A percentile compares a stretch with the other conserved stretches of the same genome.
Conservation (phyloP, 2,888 invertebrate species). For the Gandaritis pyraliata region DNA sequence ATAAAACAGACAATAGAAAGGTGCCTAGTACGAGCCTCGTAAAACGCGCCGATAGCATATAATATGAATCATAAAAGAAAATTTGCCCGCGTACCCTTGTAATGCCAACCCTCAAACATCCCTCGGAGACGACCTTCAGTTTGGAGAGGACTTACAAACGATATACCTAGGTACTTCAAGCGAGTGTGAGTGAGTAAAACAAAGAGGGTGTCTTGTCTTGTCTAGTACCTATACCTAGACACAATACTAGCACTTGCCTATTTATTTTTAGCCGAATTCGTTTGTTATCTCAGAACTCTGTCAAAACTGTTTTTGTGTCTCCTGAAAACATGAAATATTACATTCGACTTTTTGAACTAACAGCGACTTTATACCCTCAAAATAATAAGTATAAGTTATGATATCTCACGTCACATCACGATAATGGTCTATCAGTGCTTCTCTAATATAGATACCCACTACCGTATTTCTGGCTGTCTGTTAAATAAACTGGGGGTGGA, state of each 20-base stretch:
- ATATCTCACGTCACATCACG: no score
- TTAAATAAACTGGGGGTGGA: constrained; percentile 1
- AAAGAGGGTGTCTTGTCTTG: constrained; percentile 19
- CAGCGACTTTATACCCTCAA: no score
- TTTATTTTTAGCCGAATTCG: no score
- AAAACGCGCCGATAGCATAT: constrained; percentile 46
- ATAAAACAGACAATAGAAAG: constrained; percentile 12
- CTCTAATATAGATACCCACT: no score
- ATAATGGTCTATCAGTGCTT: no score
- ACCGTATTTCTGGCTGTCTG: not conserved
- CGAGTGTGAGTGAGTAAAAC: constrained; percentile 34
- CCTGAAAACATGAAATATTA: no score
- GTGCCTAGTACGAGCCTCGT: constrained; percentile 27
- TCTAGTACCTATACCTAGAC: not conserved
- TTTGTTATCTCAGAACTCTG: no score
- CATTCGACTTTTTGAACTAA: no score
- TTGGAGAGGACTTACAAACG: constrained; percentile 45
- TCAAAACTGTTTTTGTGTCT: no score
- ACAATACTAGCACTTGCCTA: not conserved
- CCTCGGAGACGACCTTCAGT: constrained; percentile 48
- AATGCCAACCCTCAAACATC: constrained; percentile 45
- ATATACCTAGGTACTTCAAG: constrained; percentile 43
- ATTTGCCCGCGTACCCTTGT: constrained; percentile 51
- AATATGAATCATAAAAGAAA: constrained; percentile 50
- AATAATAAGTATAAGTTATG: no score